phyloP scores from a whole-genome alignment of 2,797 vertebrate species.

The Liasis olivaceus region DNA sequence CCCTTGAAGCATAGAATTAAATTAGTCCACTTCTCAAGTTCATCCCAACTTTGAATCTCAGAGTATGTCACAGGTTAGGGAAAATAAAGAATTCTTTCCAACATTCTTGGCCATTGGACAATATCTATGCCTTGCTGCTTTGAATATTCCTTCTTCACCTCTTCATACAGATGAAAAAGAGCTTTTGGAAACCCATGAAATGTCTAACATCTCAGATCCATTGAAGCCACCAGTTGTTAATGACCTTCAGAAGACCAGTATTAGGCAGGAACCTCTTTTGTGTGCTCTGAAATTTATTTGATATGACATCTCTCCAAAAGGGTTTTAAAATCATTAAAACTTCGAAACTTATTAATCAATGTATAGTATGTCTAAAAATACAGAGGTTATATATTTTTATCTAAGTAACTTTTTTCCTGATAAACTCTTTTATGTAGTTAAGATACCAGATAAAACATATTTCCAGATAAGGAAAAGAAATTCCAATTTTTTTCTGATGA shows the following conservation, averaged over 20 bases:
- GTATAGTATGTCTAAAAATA: conserved; percentile 41
- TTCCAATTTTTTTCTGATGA: not conserved
- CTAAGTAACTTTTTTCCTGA: not conserved
- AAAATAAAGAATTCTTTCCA: conserved; percentile 27
- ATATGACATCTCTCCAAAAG: conserved; percentile 21
- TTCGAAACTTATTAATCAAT: conserved; percentile 39
- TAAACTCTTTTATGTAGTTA: not conserved
- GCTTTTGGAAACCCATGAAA: conserved; percentile 45
- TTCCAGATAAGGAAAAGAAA: not conserved
- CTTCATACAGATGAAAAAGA: conserved; percentile 39
- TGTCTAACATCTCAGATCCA: conserved; percentile 48
- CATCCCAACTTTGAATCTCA: conserved; percentile 23
- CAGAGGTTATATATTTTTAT: conserved; percentile 9
- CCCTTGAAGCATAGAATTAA: conserved; percentile 7
- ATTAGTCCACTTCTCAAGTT: conserved; percentile 14
- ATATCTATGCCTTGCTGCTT: conserved; percentile 48
- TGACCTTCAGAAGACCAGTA: conserved; percentile 37
- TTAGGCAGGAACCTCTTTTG: conserved; percentile 29
- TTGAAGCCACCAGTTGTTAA: conserved; percentile 42
- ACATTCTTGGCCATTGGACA: not conserved
- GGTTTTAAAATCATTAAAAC: conserved; percentile 18
- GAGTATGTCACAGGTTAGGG: conserved; percentile 11
- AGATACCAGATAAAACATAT: conserved; percentile 33
- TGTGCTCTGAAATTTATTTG: not conserved
- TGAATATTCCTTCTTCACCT: conserved; percentile 52